Evolutionary conservation across 35 echinoderm and acorn worm species (phyloP).

Genomic region (Ptychodera flava): DNA sequence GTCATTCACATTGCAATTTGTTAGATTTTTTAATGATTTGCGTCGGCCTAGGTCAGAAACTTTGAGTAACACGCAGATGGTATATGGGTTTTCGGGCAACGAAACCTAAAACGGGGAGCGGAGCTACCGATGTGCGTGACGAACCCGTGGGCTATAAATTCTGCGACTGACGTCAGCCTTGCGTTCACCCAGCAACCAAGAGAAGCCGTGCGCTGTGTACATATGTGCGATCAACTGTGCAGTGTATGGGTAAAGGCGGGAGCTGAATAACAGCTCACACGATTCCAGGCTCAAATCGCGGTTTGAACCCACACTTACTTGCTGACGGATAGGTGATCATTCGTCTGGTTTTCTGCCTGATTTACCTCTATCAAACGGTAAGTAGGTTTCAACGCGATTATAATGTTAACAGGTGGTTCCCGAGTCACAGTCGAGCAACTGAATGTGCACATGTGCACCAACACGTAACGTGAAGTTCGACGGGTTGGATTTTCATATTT

Average conservation of each 20-base stretch:
- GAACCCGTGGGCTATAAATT: neutral
- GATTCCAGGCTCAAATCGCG: neutral
- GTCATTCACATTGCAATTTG: neutral
- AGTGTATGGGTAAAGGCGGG: neutral
- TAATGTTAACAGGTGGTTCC: too few species aligned
- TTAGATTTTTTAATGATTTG: neutral
- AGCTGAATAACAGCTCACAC: neutral
- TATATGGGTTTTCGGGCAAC: neutral
- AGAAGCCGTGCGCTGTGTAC: neutral
- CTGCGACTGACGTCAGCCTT: neutral
- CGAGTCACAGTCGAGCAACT: too few species aligned
- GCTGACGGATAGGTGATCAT: neutral
- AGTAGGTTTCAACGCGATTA: too few species aligned
- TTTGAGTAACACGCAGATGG: neutral
- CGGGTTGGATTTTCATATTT: too few species aligned
- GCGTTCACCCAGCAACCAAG: neutral
- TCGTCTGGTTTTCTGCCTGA: neutral
- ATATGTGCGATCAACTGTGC: too few species aligned
- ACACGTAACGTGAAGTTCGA: too few species aligned
- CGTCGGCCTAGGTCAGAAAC: neutral
- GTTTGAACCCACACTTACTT: neutral
- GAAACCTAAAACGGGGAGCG: neutral
- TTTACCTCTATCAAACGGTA: neutral
- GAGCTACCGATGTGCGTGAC: neutral
- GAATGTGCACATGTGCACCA: too few species aligned